Conservation (phyloP, 2,113 vertebrate species). For the Chloropsis cyanopogon region DNA sequence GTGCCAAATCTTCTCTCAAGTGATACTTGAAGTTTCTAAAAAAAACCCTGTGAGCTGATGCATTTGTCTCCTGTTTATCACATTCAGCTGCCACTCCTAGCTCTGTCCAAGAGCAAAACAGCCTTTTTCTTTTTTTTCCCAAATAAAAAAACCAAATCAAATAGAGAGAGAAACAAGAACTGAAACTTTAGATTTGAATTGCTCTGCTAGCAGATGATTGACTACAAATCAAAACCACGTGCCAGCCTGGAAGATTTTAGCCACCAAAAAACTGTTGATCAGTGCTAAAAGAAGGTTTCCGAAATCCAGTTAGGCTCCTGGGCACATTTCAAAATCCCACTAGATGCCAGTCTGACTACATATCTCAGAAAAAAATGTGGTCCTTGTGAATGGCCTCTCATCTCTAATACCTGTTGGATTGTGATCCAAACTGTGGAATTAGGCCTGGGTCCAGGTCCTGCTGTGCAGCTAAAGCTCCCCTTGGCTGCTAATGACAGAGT, state of each 20-base stretch:
- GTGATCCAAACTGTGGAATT: constrained; percentile 5
- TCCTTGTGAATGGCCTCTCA: background rate
- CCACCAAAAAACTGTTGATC: constrained; percentile 2
- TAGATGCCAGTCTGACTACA: constrained; percentile 56
- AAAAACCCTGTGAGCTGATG: constrained; percentile 15
- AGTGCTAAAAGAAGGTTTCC: background rate
- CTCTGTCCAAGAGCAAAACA: constrained; percentile 30
- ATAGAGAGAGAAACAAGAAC: background rate
- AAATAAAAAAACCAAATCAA: background rate
- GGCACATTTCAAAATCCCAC: constrained; percentile 43
- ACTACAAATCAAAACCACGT: constrained; percentile 50
- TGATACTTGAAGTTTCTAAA: constrained; percentile 55
- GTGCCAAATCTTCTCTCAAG: constrained; percentile 56
- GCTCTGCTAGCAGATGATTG: background rate
- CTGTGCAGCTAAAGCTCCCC: background rate
- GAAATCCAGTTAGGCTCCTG: constrained; percentile 1
- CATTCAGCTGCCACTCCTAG: constrained; percentile 47
- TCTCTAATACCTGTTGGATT: constrained; percentile 34
- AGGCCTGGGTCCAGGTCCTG: background rate
- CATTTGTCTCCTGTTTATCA: constrained; percentile 41
- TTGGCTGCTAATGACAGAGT: background rate
- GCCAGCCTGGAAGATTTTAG: constrained; percentile 27
- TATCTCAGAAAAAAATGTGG: constrained; percentile 15
- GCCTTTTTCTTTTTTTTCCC: background rate
- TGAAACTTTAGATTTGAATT: constrained; percentile 15